phyloP scores from a whole-genome alignment of 2,113 vertebrate species.

The Neolamprologus falcicula region DNA sequence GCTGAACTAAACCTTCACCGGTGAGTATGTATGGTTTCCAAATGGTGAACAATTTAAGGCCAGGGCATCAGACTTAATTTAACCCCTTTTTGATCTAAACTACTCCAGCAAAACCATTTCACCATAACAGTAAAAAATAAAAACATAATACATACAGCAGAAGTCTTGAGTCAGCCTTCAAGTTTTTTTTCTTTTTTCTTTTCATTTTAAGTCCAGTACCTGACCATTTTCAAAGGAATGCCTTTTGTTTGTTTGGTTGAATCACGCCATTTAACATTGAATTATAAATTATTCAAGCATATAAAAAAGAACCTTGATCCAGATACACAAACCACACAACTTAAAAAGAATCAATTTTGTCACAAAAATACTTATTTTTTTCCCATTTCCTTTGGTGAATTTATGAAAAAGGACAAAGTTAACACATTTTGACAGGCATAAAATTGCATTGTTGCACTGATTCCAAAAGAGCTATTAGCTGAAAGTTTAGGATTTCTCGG shows the following conservation, averaged over 20 bases:
- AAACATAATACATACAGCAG: too few species aligned
- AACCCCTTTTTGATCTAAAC: background rate
- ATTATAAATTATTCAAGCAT: background rate
- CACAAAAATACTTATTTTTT: accelerated
- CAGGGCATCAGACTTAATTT: background rate
- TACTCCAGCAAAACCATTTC: background rate
- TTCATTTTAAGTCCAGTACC: too few species aligned
- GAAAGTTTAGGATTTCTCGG: accelerated
- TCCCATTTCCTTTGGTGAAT: background rate
- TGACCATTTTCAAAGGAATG: background rate
- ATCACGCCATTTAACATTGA: background rate
- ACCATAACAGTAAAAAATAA: background rate
- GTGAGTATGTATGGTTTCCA: background rate
- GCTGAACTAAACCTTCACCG: background rate
- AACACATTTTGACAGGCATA: background rate
- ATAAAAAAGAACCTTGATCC: background rate
- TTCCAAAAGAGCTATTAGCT: background rate
- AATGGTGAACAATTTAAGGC: background rate
- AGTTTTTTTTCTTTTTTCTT: too few species aligned
- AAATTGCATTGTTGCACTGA: background rate
- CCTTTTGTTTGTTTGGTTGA: background rate
- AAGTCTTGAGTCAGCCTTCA: too few species aligned
- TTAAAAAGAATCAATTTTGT: background rate
- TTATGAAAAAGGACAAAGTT: background rate
- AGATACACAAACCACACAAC: background rate